A percentile compares a stretch with the other conserved stretches of the same genome.
Evolutionary conservation across 2,113 vertebrate genomes (phyloP).

Genomic region (Columbina picui): DNA sequence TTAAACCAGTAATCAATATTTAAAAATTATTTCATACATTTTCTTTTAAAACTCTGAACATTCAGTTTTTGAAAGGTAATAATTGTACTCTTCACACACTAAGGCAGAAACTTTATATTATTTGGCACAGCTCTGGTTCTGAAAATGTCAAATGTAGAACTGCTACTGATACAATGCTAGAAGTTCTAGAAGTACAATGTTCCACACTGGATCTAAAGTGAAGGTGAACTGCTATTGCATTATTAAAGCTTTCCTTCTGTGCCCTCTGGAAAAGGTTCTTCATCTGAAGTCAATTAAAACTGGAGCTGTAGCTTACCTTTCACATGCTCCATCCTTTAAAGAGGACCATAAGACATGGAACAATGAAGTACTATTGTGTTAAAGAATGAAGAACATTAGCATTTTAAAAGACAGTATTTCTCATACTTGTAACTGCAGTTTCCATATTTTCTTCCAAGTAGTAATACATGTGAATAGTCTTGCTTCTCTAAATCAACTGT

Average conservation of each 20-base stretch:
- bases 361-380: neutral
- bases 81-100: neutral
- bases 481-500: slow-evolving; percentile 29
- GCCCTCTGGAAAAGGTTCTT: neutral
- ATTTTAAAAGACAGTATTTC: neutral
- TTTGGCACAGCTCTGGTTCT: neutral
- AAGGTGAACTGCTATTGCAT: neutral
- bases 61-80: neutral
- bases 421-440: neutral
- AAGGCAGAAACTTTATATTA: neutral
- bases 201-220: neutral
- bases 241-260: neutral
- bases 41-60: neutral
- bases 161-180: neutral
- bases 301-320: slow-evolving; percentile 49
- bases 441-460: neutral
- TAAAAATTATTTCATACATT: neutral
- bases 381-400: neutral
- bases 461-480: neutral
- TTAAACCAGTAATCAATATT: neutral
- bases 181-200: neutral
- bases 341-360: neutral
- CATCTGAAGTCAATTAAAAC: neutral
- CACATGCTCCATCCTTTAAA: neutral
- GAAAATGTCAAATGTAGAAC: neutral